Conservation (phyloP, 2,797 vertebrate species). For the Naso thynnoides region DNA sequence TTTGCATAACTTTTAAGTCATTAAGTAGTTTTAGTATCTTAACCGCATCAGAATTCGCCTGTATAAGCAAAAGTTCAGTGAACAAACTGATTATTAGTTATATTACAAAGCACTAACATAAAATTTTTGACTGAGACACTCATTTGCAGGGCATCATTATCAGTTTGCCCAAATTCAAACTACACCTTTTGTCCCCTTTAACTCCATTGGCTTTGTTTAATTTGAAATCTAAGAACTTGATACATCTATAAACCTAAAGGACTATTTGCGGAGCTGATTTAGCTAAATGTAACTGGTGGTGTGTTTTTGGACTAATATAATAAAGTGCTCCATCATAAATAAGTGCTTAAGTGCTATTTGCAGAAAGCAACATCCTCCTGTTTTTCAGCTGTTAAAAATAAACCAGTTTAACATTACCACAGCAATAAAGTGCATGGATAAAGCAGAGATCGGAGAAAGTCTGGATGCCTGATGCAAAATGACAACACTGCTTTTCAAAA, state of each 20-base stretch:
- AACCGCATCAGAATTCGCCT: neutral
- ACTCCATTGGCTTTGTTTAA: neutral
- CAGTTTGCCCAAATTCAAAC: neutral
- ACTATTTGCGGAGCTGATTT: neutral
- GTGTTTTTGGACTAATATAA: too few species aligned
- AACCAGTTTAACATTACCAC: too few species aligned
- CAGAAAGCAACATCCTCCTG: too few species aligned
- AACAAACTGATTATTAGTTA: constrained; percentile 6
- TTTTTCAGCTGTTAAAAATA: too few species aligned
- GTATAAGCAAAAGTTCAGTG: neutral
- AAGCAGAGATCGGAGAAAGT: too few species aligned
- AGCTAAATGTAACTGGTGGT: neutral
- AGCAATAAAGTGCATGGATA: too few species aligned
- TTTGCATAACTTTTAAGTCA: neutral
- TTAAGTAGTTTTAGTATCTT: neutral
- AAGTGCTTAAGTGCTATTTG: too few species aligned
- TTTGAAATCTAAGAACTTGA: neutral
- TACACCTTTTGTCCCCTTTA: neutral
- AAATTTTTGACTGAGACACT: neutral
- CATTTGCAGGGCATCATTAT: neutral
- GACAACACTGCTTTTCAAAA: too few species aligned
- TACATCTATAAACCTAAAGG: neutral
- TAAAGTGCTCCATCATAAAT: too few species aligned
- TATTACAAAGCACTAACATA: neutral
- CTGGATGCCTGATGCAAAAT: too few species aligned